These are phyloP conservation scores for Macrobrachium nipponense DNA, from an alignment of 1,140 invertebrate species.

Conservation along the genomic window DNA sequence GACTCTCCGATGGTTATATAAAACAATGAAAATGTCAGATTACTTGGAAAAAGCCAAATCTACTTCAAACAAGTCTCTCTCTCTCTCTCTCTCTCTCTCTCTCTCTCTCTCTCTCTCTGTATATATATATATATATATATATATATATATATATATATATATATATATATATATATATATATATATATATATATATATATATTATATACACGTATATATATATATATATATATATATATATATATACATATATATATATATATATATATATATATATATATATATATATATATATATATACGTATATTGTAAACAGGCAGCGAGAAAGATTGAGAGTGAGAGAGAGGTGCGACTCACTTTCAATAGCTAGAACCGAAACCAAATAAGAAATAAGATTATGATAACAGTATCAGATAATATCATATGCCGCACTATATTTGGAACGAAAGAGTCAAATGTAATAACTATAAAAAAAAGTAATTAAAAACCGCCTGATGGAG, in stretches of 20 bases:
- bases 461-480: no score
- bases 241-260: conserved; percentile 11
- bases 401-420: no score
- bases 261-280: conserved; percentile 4
- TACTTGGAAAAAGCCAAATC: background rate
- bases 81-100: background rate
- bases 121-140: background rate
- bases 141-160: background rate
- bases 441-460: no score
- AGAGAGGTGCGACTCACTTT: background rate
- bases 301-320: background rate
- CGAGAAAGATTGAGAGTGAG: background rate
- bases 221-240: conserved; percentile 2
- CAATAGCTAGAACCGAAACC: no score
- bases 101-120: no score
- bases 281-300: background rate
- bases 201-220: background rate
- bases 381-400: no score
- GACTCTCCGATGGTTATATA: no score
- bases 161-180: background rate
- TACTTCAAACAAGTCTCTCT: background rate
- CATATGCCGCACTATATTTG: no score
- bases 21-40: no score
- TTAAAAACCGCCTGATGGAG: no score
- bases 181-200: no score